A percentile compares a stretch with the other conserved stretches of the same genome.
Conservation (phyloP, 2,113 vertebrate species). For the Austrofundulus limnaeus region DNA sequence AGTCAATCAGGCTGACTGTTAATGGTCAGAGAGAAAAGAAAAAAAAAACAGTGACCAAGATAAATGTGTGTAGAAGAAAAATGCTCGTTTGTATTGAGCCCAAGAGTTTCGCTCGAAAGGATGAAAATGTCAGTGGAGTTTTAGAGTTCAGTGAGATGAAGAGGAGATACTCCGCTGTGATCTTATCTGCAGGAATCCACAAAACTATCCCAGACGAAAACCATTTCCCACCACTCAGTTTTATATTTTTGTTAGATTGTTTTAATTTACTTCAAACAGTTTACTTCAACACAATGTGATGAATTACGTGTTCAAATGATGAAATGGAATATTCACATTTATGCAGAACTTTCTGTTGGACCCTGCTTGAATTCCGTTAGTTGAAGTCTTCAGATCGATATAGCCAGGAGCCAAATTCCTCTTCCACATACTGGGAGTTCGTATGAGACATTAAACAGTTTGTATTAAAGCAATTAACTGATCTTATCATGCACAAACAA, state of each 20-base stretch:
- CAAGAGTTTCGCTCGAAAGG: constrained; percentile 30
- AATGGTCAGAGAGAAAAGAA: constrained; percentile 5
- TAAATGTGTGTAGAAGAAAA: no score
- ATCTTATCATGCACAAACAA: constrained; percentile 33
- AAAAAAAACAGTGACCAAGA: constrained; percentile 12
- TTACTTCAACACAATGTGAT: background rate
- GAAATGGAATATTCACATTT: background rate
- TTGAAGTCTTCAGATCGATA: background rate
- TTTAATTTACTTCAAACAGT: background rate
- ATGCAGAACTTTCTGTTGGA: background rate
- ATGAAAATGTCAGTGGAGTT: constrained; percentile 47
- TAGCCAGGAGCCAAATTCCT: background rate
- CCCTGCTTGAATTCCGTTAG: background rate
- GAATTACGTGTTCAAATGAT: background rate
- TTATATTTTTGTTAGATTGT: no score
- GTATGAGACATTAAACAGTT: background rate
- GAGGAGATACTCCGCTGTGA: constrained; percentile 33
- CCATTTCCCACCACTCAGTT: constrained; percentile 26
- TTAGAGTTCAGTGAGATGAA: constrained; percentile 62
- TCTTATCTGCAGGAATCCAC: constrained; percentile 12
- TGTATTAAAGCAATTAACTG: constrained; percentile 43
- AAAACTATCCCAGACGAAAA: constrained; percentile 4
- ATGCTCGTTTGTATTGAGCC: background rate
- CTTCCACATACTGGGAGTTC: background rate
- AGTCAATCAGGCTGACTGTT: background rate